Percentiles rank a stretch among this genome's conserved stretches.
These are phyloP conservation scores for Malacosoma neustria DNA, from an alignment of 2,888 invertebrate species.

Conservation along the genomic window DNA sequence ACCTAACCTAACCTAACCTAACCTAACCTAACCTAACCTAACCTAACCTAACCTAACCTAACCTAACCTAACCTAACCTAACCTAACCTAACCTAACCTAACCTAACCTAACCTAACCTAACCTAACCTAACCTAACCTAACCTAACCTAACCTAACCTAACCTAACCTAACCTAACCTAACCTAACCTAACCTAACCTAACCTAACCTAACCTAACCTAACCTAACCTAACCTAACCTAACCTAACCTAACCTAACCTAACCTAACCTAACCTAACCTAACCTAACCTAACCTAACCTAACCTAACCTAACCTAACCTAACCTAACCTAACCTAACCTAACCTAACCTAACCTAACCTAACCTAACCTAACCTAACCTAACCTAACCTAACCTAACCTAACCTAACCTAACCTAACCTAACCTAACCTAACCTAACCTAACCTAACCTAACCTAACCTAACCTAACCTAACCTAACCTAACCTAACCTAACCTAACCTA, in stretches of 20 bases:
- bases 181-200: conserved; percentile 4
- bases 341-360: conserved; percentile 5
- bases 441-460: conserved; percentile 14
- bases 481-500: conserved; percentile 6
- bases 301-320: conserved; percentile 2
- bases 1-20: conserved; percentile 3
- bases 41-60: conserved; percentile 2
- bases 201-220: conserved; percentile 4
- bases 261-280: conserved; percentile 4
- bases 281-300: conserved; percentile 4
- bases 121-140: conserved; percentile 4
- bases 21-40: conserved; percentile 1
- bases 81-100: conserved; percentile 4
- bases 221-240: conserved; percentile 4
- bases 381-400: conserved; percentile 2
- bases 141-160: conserved; percentile 4
- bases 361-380: conserved; percentile 1
- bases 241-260: conserved; percentile 4
- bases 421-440: conserved; percentile 10
- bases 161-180: conserved; percentile 4
- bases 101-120: conserved; percentile 4
- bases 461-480: conserved; percentile 8
- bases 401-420: neutral
- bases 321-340: conserved; percentile 7
- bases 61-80: conserved; percentile 1